Percentiles rank a stretch among this genome's conserved stretches.
phyloP scores from a whole-genome alignment of 2,113 vertebrate genomes.

The Gambusia holbrooki region DNA sequence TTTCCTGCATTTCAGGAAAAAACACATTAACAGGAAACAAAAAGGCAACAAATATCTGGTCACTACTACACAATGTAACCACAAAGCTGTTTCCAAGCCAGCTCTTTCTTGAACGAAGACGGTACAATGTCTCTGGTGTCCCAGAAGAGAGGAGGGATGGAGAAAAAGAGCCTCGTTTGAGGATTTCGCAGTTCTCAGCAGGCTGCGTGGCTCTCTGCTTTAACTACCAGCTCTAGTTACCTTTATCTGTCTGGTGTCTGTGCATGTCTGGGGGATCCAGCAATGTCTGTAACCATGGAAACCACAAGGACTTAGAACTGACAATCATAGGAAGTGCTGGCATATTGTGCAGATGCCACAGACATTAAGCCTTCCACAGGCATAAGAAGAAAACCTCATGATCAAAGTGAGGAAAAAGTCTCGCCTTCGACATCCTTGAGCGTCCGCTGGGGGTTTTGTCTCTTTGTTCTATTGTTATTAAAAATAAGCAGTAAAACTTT shows the following conservation, averaged over 20 bases:
- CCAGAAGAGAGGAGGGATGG: constrained; percentile 4
- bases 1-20: constrained; percentile 18
- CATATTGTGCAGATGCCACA: constrained; percentile 15
- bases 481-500: neutral
- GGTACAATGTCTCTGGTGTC: neutral
- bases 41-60: neutral
- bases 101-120: neutral
- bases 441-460: neutral
- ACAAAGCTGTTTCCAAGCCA: neutral
- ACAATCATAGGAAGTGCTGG: constrained; percentile 33
- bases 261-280: constrained; percentile 32
- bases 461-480: constrained; percentile 2
- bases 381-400: constrained; percentile 3
- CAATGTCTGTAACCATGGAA: constrained; percentile 69
- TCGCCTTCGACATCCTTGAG: neutral
- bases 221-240: constrained; percentile 46
- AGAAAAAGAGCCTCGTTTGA: constrained; percentile 25
- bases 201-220: constrained; percentile 35
- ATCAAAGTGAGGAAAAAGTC: constrained; percentile 32
- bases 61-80: neutral
- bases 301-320: constrained; percentile 50
- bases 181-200: constrained; percentile 27
- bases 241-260: constrained; percentile 48
- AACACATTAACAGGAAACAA: neutral
- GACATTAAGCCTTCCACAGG: constrained; percentile 7